These are phyloP conservation scores for Steinernema carpocapsae DNA, from an alignment of 2,888 invertebrate genomes.

Conservation along the genomic window DNA sequence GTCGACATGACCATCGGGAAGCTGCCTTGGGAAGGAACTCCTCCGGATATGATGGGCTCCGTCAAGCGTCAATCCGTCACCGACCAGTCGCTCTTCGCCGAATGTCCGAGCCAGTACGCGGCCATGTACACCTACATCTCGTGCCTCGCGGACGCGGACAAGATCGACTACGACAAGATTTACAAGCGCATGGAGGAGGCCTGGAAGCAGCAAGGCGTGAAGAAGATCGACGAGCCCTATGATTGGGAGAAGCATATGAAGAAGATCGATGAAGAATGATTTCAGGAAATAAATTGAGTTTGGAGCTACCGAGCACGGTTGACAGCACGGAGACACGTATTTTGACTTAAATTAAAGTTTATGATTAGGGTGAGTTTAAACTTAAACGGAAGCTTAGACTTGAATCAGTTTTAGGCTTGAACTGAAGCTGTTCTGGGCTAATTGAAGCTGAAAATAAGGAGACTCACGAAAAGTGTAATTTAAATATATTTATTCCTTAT, in stretches of 20 bases:
- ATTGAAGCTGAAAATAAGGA: too few species aligned
- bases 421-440: too few species aligned
- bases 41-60: conserved; percentile 39
- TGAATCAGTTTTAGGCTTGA: too few species aligned
- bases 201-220: conserved; percentile 42
- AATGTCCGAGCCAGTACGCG: conserved; percentile 42
- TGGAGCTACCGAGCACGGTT: too few species aligned
- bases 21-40: conserved; percentile 41
- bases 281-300: too few species aligned
- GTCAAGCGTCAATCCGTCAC: conserved; percentile 39
- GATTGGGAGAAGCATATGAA: conserved; percentile 41
- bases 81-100: conserved; percentile 39
- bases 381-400: too few species aligned
- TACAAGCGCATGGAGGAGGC: conserved; percentile 41
- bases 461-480: too few species aligned
- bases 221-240: conserved; percentile 27
- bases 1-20: conserved; percentile 42
- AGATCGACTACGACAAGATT: conserved; percentile 38
- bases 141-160: conserved; percentile 36
- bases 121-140: conserved; percentile 41
- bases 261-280: too few species aligned
- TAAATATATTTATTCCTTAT: too few species aligned
- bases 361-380: too few species aligned
- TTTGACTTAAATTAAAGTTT: too few species aligned
- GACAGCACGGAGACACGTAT: too few species aligned